Evolutionary conservation across 2,113 vertebrate species (phyloP), one percentile per base, ranked within the genome.

Genomic region (Petromus typicus): DNA sequence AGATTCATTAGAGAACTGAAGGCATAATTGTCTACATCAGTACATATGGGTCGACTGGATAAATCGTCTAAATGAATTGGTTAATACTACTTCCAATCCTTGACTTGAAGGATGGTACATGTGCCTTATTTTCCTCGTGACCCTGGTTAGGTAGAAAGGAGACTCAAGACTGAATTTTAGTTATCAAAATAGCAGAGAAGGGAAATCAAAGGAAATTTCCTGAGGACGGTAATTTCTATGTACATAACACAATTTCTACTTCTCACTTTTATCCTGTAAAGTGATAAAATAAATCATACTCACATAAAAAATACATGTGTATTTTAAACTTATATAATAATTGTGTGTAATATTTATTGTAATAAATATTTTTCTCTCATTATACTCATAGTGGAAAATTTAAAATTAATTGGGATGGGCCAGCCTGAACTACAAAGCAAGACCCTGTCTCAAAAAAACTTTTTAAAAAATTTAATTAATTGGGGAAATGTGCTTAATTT

Each of bases 21-120:
- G 93, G 96, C 97, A 85, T 98, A 98, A 98, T 98, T 98, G 98
- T 98, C 97, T 98, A 96, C 95, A 97, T 98, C 97, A 97, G 97
- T 97, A 98, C 63, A 14, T 97, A 94, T 82, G 32, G 0, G 96
- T 96, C 92, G 43, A 97, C 96, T 94, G 91, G 97, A 98, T 98
- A 98, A 98, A 97, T 95, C 59, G 86, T 94, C 94, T 93, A 96
- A 96, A 97, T 95, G 98, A 98, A 98, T 96, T 97, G 96, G 95
- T 97, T 98, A 98, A 97, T 96, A 93, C 91, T 97, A 97, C 67
- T 95, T 89, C 34, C 64, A 97, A 90, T 79, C 66, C 94, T 96
- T 61, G 48, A 91, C 95, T 81, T 73, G 85, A 94, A 96, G 95
- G 25, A 76, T 32, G 27, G 27, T 32, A 30, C 43, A 45, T 48